Evolutionary conservation across 2,113 vertebrate genomes (phyloP).

Genomic region (Helogale parvula): DNA sequence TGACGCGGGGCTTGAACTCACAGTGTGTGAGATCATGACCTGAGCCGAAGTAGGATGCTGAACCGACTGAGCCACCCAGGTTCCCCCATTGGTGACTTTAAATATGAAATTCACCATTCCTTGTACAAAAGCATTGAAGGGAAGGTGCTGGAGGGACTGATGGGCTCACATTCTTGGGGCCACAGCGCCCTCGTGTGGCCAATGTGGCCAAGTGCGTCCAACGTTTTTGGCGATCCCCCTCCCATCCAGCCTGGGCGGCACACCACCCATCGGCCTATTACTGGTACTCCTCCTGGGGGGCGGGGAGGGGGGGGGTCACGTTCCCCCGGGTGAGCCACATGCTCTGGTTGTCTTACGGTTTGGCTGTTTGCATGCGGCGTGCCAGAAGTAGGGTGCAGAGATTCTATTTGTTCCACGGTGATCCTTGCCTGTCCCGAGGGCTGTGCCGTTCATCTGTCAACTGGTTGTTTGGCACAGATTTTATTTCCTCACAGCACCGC

Average conservation of each 20-base stretch:
- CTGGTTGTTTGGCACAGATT: not conserved
- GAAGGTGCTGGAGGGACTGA: fast-evolving
- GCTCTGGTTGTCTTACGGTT: not conserved
- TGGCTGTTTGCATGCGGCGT: not conserved
- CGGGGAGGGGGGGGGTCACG: not conserved
- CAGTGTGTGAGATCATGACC: no score
- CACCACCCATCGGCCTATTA: fast-evolving
- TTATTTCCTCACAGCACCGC: not conserved
- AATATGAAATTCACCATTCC: not conserved
- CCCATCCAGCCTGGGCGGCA: not conserved
- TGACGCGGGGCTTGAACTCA: no score
- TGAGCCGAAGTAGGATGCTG: no score
- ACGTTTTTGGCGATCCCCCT: no score
- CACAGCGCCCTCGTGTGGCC: not conserved
- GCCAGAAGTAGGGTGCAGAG: not conserved
- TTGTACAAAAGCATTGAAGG: not conserved
- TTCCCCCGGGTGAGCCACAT: not conserved
- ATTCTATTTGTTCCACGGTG: not conserved
- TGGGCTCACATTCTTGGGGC: not conserved
- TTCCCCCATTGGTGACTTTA: not conserved
- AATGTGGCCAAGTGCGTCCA: not conserved
- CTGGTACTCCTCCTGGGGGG: not conserved
- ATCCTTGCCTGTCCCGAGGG: not conserved
- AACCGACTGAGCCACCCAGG: no score
- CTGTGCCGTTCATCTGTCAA: not conserved